phyloP scores from a whole-genome alignment of 2,113 vertebrate species.

The Ceuthmochares aereus region DNA sequence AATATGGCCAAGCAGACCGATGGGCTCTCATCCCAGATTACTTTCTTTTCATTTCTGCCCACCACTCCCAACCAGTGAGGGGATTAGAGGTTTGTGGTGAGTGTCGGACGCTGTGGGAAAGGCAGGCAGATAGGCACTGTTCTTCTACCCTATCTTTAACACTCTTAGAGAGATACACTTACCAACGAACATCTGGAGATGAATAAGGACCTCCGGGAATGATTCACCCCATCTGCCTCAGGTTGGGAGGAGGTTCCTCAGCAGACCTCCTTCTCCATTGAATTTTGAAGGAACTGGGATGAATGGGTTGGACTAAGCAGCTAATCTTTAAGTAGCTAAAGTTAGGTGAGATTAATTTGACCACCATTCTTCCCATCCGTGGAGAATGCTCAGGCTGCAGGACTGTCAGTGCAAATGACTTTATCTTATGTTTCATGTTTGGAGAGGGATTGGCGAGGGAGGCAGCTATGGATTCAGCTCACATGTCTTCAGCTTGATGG shows the following conservation, averaged over 20 bases:
- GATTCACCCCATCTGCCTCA: neutral
- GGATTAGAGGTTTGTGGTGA: neutral
- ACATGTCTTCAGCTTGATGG: constrained; percentile 21
- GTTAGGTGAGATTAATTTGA: neutral
- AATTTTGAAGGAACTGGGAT: neutral
- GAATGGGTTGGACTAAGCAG: neutral
- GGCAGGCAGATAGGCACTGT: neutral
- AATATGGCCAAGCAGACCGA: neutral
- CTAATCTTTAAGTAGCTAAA: neutral
- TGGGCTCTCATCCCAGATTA: neutral
- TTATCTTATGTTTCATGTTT: constrained; percentile 39
- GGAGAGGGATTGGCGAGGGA: neutral
- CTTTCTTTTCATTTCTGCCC: neutral
- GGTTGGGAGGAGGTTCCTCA: neutral
- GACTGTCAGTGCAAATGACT: neutral
- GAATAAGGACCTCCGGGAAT: neutral
- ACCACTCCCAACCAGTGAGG: neutral
- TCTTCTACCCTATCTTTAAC: neutral
- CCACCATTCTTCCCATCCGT: neutral
- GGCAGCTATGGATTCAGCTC: constrained; percentile 18
- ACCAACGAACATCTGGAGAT: neutral
- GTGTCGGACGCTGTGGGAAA: neutral
- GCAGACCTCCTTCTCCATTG: neutral
- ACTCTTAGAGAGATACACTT: neutral
- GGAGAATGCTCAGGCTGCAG: neutral